A percentile compares a stretch with the other conserved stretches of the same genome.
phyloP scores from a whole-genome alignment of 2,888 invertebrate species.

The Ferdinandea cuprea region DNA sequence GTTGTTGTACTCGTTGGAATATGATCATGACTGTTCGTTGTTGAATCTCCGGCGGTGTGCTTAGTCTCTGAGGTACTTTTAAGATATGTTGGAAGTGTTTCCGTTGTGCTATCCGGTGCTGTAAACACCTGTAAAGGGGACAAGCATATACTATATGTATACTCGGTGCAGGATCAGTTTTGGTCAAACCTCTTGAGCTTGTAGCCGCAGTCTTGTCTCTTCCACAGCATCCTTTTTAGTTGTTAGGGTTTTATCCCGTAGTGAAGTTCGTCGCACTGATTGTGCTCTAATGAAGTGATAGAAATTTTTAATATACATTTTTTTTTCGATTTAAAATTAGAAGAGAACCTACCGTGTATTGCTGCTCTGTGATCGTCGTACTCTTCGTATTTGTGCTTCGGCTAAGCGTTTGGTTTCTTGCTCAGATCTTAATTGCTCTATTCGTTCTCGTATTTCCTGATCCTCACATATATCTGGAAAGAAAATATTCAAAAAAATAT shows the following conservation, averaged over 20 bases:
- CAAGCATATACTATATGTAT: not conserved
- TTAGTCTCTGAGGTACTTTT: constrained; percentile 71
- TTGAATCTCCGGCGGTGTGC: constrained; percentile 41
- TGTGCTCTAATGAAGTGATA: constrained; percentile 89
- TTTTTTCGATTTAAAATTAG: not conserved
- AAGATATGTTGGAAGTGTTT: constrained; percentile 75
- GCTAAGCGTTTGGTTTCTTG: constrained; percentile 90
- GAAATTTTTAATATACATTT: not conserved
- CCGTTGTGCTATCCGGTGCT: constrained; percentile 79
- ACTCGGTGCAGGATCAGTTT: not conserved
- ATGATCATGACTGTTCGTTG: constrained; percentile 64
- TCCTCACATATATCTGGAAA: constrained; percentile 96
- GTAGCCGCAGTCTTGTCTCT: constrained; percentile 91
- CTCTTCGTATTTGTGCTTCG: constrained; percentile 85
- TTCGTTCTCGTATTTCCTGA: constrained; percentile 95
- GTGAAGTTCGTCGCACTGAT: constrained; percentile 95
- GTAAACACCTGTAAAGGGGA: constrained; percentile 77
- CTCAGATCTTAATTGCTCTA: constrained; percentile 93
- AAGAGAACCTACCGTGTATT: constrained; percentile 84
- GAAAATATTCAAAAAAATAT: not conserved
- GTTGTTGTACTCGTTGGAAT: constrained; percentile 69
- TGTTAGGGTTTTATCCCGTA: constrained; percentile 95
- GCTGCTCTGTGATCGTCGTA: constrained; percentile 89
- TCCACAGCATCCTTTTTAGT: constrained; percentile 97
- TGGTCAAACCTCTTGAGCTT: constrained; percentile 85